Evolutionary conservation across 2,113 vertebrate species (phyloP).

Genomic region (Callopanchax toddi): DNA sequence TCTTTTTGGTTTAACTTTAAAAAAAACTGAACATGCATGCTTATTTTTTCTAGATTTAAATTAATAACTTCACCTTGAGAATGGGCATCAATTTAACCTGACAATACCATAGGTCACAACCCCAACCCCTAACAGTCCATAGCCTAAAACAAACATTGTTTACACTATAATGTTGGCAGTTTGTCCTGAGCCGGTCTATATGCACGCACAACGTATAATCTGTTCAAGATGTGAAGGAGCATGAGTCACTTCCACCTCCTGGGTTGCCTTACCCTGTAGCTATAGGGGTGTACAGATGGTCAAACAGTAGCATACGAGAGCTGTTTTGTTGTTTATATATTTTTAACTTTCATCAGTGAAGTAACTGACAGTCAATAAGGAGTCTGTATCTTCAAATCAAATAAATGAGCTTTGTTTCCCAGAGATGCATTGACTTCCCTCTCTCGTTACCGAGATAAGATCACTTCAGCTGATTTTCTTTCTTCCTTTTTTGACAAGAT

Average conservation of each 20-base stretch:
- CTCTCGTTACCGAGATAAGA: conserved; percentile 33
- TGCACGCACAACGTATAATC: not conserved
- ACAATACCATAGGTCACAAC: too few species aligned
- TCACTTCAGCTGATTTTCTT: conserved; percentile 20
- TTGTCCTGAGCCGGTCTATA: conserved; percentile 4
- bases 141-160: not conserved
- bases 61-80: too few species aligned
- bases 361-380: conserved; percentile 5
- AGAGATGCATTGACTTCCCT: conserved; percentile 2
- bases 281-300: conserved; percentile 23
- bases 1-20: too few species aligned
- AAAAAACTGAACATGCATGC: too few species aligned
- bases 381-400: conserved; percentile 34
- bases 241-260: conserved; percentile 33
- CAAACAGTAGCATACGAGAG: conserved; percentile 11
- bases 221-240: conserved; percentile 1
- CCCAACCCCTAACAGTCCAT: not conserved
- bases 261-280: not conserved
- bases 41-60: too few species aligned
- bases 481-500: conserved; percentile 36
- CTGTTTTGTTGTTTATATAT: too few species aligned
- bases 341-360: conserved; percentile 1
- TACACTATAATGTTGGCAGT: too few species aligned
- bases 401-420: conserved; percentile 34
- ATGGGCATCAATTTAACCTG: not conserved